Percentiles rank a stretch among this genome's conserved stretches.
These are phyloP conservation scores for Rhingia campestris DNA, from an alignment of 2,888 invertebrate genomes.

Conservation along the genomic window DNA sequence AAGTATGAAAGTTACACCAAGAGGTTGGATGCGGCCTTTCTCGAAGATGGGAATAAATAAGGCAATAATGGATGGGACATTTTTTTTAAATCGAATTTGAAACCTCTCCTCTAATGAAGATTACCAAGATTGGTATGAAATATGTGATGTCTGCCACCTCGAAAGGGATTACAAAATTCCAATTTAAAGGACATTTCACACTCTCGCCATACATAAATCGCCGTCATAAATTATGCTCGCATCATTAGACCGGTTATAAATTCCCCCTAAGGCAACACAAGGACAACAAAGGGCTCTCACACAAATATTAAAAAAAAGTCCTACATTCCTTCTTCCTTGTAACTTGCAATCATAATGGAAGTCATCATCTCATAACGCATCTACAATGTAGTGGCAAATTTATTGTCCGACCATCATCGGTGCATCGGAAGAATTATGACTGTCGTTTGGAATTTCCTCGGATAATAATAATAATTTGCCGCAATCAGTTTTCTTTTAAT, in stretches of 20 bases:
- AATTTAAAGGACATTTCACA: neutral
- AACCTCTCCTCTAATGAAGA: too few relatives aligned
- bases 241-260: neutral
- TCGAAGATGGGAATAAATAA: too few relatives aligned
- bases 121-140: neutral
- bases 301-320: constrained; percentile 6
- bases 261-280: neutral
- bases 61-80: too few relatives aligned
- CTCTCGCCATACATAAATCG: neutral
- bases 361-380: constrained; percentile 17
- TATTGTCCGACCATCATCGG: constrained; percentile 37
- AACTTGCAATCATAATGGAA: constrained; percentile 46
- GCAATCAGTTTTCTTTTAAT: constrained; percentile 40
- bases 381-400: constrained; percentile 21
- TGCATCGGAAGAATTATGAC: constrained; percentile 48
- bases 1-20: too few relatives aligned
- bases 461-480: constrained; percentile 51
- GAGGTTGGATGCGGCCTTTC: too few relatives aligned
- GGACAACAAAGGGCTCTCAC: neutral
- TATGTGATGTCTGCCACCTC: neutral
- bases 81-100: too few relatives aligned
- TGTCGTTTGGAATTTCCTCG: constrained; percentile 53
- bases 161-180: neutral
- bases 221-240: neutral
- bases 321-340: constrained; percentile 37